Conservation (phyloP, 2,113 vertebrate species). For the Sebastes schlegelii region DNA sequence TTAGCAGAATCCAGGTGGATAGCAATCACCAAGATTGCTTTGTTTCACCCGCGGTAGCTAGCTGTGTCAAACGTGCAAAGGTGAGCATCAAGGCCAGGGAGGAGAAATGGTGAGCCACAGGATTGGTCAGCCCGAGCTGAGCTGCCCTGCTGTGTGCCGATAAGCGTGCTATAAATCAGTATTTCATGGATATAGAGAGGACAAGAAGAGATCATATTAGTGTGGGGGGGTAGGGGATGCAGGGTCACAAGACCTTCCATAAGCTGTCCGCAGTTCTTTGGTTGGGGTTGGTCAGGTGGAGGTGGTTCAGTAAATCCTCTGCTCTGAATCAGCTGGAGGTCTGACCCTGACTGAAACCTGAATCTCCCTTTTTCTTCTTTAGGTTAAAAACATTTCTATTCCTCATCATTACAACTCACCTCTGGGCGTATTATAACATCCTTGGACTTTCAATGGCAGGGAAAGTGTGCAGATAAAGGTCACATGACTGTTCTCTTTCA, state of each 20-base stretch:
- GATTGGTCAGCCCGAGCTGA: constrained; percentile 46
- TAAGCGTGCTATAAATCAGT: constrained; percentile 67
- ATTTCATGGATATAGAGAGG: constrained; percentile 48
- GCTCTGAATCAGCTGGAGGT: constrained; percentile 10
- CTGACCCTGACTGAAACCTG: not conserved
- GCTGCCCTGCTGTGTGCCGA: constrained; percentile 49
- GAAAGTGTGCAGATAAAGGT: constrained; percentile 12
- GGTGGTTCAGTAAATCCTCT: constrained; percentile 36
- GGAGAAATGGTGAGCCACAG: not conserved
- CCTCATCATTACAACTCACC: not conserved
- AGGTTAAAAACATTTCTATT: not conserved
- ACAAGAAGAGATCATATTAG: constrained; percentile 48
- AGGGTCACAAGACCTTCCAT: constrained; percentile 52
- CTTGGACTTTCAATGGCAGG: not conserved
- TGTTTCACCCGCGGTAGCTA: constrained; percentile 42
- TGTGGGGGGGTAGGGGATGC: not conserved
- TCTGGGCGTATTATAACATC: not conserved
- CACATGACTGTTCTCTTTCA: not conserved
- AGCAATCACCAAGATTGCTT: constrained; percentile 59
- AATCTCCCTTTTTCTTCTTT: not conserved
- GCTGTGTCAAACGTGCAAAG: constrained; percentile 62
- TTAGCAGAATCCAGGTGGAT: constrained; percentile 74
- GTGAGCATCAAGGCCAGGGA: constrained; percentile 61
- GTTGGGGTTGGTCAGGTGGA: constrained; percentile 52
- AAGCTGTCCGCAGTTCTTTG: constrained; percentile 38